A percentile compares a stretch with the other conserved stretches of the same genome.
Conservation (phyloP, 1,140 invertebrate genomes). For the Archegozetes longisetosus region DNA sequence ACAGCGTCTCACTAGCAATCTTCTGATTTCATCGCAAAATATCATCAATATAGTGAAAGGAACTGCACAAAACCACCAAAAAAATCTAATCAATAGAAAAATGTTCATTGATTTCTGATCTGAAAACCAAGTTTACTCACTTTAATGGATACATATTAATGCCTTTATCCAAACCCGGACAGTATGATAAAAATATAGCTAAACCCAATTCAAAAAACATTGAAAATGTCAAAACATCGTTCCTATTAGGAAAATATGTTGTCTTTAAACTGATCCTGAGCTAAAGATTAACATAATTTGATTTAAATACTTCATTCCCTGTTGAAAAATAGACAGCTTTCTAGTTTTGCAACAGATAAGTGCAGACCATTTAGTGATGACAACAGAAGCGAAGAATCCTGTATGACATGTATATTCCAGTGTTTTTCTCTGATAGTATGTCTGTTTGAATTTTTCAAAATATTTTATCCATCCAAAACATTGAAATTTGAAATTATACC, state of each 20-base stretch:
- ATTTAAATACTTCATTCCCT: conserved; percentile 73
- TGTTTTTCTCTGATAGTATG: conserved; percentile 48
- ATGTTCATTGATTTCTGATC: not conserved
- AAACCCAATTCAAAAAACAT: conserved; percentile 47
- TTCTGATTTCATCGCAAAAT: conserved; percentile 89
- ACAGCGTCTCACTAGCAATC: conserved; percentile 86
- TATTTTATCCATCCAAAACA: no score
- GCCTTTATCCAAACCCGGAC: conserved; percentile 48
- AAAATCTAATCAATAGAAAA: conserved; percentile 36
- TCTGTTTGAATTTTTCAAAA: no score
- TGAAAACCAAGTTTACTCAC: conserved; percentile 15
- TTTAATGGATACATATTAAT: conserved; percentile 38
- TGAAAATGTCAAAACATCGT: conserved; percentile 7
- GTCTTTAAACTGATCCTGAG: not conserved
- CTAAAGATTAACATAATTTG: not conserved
- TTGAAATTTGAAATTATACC: conserved; percentile 39
- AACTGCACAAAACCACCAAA: conserved; percentile 94
- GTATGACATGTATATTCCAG: conserved; percentile 95
- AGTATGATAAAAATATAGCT: conserved; percentile 49
- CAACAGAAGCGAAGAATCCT: conserved; percentile 94
- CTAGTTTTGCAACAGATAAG: conserved; percentile 95
- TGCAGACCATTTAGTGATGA: conserved; percentile 96
- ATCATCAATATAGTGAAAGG: conserved; percentile 94
- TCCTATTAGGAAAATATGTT: conserved; percentile 4
- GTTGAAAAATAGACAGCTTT: conserved; percentile 85